Base-by-base conservation (phyloP, 1,140 invertebrate species). In the Scaptomyza graminum region DNA sequence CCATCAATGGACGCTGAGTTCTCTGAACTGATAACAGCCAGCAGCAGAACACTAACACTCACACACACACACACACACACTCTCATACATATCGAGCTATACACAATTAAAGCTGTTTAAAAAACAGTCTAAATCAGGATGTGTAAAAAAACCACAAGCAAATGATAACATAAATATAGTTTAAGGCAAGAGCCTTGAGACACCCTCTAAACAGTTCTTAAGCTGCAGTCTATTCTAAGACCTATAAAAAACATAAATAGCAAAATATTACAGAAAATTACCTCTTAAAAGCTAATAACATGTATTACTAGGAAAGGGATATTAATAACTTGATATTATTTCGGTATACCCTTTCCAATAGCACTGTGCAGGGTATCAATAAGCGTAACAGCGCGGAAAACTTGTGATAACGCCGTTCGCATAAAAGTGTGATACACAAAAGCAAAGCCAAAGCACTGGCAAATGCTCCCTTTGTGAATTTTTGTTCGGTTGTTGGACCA, bases 331-430 rank as follows among this genome's bases (percentile, higher is more conserved):
- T 22, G 18, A 3, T 22, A 22, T 22, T 28, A 28, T 28, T 8
- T 54, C 5, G 1, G 13, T 28, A 15, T 16, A 16, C 41, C 41
- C 57, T 13, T 8, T 60, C 1, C 5, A 11, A 25, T 3, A 7
- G 25, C 25, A 5, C 31, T 34, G 15, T 28, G 1, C 9, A 60
- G 67, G 31, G 67, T 47, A 55, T 41, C 31, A 22, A 31, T 37
- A 60, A 52, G 72, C 72, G 79, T 89, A 87, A 87, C 84, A 87
- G 83, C 76, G 83, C 84, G 83, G 83, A 87, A 87, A 83, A 83
- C 83, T 79, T 74, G 83, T 83, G 83, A 87, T 87, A 87, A 87
- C 75, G 72, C 68, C 62, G 70, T 55, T 69, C 79, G 66, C 83
- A 88, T 64, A 85, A 85, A 84, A 81, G 81, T 85, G 47, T 85